Evolutionary conservation across 2,113 vertebrate genomes (phyloP), one percentile per base, ranked within the genome.

Genomic region (Zapus hudsonius): DNA sequence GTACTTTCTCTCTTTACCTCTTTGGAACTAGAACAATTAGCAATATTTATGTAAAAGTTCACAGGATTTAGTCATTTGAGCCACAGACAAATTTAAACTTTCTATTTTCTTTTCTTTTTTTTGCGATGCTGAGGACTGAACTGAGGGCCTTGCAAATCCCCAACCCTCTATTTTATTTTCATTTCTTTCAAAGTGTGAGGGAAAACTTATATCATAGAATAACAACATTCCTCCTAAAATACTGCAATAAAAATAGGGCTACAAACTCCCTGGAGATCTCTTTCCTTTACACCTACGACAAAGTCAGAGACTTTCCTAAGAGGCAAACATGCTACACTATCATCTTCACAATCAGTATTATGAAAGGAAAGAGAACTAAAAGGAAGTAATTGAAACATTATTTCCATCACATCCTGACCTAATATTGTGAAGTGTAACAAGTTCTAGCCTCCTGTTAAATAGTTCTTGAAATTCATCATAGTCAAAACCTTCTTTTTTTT

Each of bases 161-260:
- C n/a, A n/a, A n/a, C 36, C 59, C 57, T 4, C 16, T 19, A 59
- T 59, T 59, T 16, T 20, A 75, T 47, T 92, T 91, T 69, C 29
- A 80, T 74, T 88, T 91, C 22, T 89, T 92, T 91, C 74, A 83
- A 92, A 87, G 59, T 38, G 75, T 93, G 47, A 94, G 27, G 52
- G 84, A 84, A 87, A 87, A 90, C 57, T 74, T 63, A 84, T 5
- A 72, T 73, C 22, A 85, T 33, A 90, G 87, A 95, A 84, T 73
- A 84, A 93, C 15, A 85, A 85, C 6, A 52, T 52, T 52, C 11
- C 44, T 90, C 31, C 66, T 75, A 84, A 92, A 94, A 82, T 61
- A 91, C 25, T 89, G 8, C 40, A 63, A 90, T 80, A 63, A 89
- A 91, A 91, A 86, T n/a, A 83, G 25, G 25, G 75, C n/a, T 36